These are phyloP conservation scores for Dreissena rostriformis DNA, from an alignment of 1,140 invertebrate genomes.

Conservation along the genomic window DNA sequence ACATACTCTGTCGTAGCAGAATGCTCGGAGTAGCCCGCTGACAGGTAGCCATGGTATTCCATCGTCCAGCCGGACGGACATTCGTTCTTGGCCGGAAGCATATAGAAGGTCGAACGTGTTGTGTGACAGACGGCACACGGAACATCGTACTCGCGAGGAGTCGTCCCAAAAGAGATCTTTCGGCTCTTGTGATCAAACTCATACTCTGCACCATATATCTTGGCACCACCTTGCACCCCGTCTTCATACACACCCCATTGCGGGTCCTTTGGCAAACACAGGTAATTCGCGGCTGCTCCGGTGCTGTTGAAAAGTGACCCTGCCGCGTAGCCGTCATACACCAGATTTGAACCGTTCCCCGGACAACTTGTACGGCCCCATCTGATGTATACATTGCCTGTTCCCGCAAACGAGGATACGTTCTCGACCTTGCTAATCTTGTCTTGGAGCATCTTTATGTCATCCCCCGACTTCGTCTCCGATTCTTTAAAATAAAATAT, in stretches of 20 bases:
- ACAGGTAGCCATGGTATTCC: no score
- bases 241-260: conserved; percentile 19
- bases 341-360: neutral
- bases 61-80: no score
- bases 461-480: no score
- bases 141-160: neutral
- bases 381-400: no score
- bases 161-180: neutral
- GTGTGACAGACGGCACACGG: conserved; percentile 10
- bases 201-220: conserved; percentile 14
- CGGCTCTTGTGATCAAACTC: neutral
- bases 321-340: neutral
- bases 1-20: no score
- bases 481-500: no score
- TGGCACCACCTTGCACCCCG: neutral
- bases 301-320: neutral
- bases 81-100: no score
- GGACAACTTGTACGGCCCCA: conserved; percentile 1
- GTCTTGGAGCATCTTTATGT: no score
- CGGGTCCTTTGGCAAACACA: conserved; percentile 7
- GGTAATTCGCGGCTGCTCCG: neutral
- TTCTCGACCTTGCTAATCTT: no score
- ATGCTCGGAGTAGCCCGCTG: no score
- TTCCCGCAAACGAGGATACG: no score
- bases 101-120: no score